Conservation (phyloP, 2,888 invertebrate genomes). For the Ormyrus rosae region DNA sequence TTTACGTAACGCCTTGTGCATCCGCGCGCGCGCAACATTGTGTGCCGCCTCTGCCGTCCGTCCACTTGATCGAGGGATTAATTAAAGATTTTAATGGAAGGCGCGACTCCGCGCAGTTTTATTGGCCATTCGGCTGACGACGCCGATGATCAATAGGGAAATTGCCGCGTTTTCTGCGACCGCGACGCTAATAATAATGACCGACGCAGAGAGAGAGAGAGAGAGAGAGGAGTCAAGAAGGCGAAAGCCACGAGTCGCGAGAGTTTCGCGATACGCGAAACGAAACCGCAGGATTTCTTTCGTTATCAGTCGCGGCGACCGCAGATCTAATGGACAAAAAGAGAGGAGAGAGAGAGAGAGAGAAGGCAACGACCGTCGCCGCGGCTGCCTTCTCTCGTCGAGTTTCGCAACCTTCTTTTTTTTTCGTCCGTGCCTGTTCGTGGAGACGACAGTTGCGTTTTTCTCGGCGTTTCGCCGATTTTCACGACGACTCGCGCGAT, state of each 20-base stretch:
- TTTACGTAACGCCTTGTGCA: neutral
- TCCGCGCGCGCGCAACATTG: constrained; percentile 14
- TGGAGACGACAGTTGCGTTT: too few relatives aligned
- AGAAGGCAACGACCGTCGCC: too few relatives aligned
- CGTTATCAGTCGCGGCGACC: constrained; percentile 43
- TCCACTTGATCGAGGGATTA: constrained; percentile 32
- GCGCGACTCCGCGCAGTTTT: constrained; percentile 10
- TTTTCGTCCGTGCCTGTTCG: neutral
- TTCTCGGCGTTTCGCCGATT: too few relatives aligned
- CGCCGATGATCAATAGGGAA: constrained; percentile 41
- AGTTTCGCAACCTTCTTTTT: constrained; percentile 14
- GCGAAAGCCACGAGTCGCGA: constrained; percentile 63
- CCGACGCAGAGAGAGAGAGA: neutral
- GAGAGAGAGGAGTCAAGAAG: constrained; percentile 4
- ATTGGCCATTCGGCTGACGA: constrained; percentile 26
- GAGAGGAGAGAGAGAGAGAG: neutral
- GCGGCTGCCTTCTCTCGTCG: neutral
- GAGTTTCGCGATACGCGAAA: constrained; percentile 63
- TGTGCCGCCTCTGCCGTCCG: neutral
- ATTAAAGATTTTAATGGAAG: constrained; percentile 40
- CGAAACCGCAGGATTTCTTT: constrained; percentile 66
- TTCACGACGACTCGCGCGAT: too few relatives aligned
- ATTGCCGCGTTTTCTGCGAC: constrained; percentile 12
- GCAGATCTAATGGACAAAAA: constrained; percentile 29
- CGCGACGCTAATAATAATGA: constrained; percentile 2